phyloP scores from a whole-genome alignment of 1,140 invertebrate genomes.

The Drosophila ficusphila region DNA sequence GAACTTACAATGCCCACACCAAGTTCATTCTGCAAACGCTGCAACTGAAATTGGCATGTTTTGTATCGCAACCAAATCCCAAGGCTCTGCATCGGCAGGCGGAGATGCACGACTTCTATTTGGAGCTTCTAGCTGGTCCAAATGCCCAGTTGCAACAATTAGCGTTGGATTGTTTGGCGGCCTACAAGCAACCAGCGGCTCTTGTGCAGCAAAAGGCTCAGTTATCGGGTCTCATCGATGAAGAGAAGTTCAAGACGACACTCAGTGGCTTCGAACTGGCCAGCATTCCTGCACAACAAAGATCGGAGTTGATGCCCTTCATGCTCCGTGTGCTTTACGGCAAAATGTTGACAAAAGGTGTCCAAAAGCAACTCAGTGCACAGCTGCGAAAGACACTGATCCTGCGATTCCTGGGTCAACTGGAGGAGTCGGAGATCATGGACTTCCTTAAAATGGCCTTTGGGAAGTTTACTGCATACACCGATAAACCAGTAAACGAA shows the following conservation, averaged over 20 bases:
- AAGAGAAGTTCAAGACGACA: constrained; percentile 94
- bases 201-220: constrained; percentile 91
- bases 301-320: constrained; percentile 90
- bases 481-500: constrained; percentile 85
- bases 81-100: constrained; percentile 90
- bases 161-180: constrained; percentile 93
- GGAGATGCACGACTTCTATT: constrained; percentile 90
- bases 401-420: constrained; percentile 93
- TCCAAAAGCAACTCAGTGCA: constrained; percentile 89
- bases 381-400: constrained; percentile 90
- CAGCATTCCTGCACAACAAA: constrained; percentile 88
- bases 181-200: constrained; percentile 91
- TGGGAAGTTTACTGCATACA: constrained; percentile 88
- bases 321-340: constrained; percentile 94
- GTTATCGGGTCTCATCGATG: constrained; percentile 91
- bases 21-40: constrained; percentile 80
- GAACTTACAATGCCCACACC: constrained; percentile 28
- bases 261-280: constrained; percentile 91
- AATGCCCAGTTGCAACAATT: constrained; percentile 92
- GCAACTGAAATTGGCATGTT: constrained; percentile 86
- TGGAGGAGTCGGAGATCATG: constrained; percentile 90
- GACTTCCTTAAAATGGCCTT: constrained; percentile 94
- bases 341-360: constrained; percentile 93
- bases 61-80: constrained; percentile 92
- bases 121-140: constrained; percentile 91